These are phyloP conservation scores for Panthera uncia DNA, from an alignment of 2,113 vertebrate species.

Conservation along the genomic window DNA sequence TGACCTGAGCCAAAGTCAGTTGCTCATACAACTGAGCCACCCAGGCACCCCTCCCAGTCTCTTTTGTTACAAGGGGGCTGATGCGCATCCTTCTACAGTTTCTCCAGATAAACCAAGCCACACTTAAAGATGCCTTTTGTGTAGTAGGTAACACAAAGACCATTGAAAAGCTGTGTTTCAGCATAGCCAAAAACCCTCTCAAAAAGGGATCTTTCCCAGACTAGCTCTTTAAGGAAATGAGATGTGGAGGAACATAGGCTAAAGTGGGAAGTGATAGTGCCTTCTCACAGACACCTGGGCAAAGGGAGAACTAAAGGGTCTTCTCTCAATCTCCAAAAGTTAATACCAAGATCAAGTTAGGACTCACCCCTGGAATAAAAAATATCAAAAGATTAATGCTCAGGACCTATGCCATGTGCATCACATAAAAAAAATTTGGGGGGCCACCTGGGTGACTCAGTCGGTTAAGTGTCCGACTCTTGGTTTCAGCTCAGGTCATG, in stretches of 20 bases:
- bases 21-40: too few species aligned
- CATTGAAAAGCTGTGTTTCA: neutral
- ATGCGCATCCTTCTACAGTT: neutral
- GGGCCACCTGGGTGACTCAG: too few species aligned
- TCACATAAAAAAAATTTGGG: neutral
- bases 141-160: neutral
- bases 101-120: neutral
- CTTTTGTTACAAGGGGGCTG: neutral
- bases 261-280: neutral
- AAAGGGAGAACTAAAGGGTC: neutral
- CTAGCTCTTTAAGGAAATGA: neutral
- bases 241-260: neutral
- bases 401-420: neutral
- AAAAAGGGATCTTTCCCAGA: neutral
- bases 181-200: neutral
- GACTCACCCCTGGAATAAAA: neutral
- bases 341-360: neutral
- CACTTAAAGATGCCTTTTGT: neutral
- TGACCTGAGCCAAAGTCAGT: too few species aligned
- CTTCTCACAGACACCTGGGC: neutral
- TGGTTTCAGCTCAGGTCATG: too few species aligned
- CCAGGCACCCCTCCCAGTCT: neutral
- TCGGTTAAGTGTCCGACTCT: too few species aligned
- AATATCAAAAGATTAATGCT: constrained; percentile 22
- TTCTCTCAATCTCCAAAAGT: neutral